Evolutionary conservation across 2,888 invertebrate genomes (phyloP), one percentile per base, ranked within the genome.

Genomic region (Cerastis rubricosa): DNA sequence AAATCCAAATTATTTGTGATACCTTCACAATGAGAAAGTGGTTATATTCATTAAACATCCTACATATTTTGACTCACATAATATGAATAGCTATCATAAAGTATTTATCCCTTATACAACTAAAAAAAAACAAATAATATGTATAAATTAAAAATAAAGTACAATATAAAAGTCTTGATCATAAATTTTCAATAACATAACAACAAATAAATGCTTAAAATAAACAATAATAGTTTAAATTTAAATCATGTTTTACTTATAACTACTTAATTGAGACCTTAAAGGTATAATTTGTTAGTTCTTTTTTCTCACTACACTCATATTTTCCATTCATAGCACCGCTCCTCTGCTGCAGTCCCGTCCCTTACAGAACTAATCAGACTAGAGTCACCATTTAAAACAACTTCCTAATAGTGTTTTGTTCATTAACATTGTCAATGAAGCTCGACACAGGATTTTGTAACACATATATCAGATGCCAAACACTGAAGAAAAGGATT

Each of bases 341-440:
- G 9, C n/a, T 69, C 67, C 35, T 35, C 35, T 3, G 35, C 35
- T 66, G 71, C 85, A 65, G 59, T 85, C 45, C 54, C 29, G 6
- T 69, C 73, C 71, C 83, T 77, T 71, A 45, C 19, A 82, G 67
- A 74, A 82, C 74, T 73, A 51, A 14, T 45, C 70, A 66, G 74
- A 83, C 85, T 83, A 83, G 83, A 77, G 25, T 69, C 67, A 82
- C 71, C 40, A 51, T 51, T 76, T 57, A 80, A 63, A 80, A 83
- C 47, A 80, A 66, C 19, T 83, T 78, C 43, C 84, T 61, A 17
- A 43, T 49, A 40, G 71, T 78, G 7, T 43, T 45, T 49, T 61
- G 40, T 19, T 78, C 40, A 47, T 80, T 66, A 35, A 43, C 35
- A 71, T 68, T 51, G 22, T 77, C 35, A 25, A 71, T 40, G 35